Evolutionary conservation across 2,797 vertebrate genomes (phyloP).

Genomic region (Crenuchus spilurus): DNA sequence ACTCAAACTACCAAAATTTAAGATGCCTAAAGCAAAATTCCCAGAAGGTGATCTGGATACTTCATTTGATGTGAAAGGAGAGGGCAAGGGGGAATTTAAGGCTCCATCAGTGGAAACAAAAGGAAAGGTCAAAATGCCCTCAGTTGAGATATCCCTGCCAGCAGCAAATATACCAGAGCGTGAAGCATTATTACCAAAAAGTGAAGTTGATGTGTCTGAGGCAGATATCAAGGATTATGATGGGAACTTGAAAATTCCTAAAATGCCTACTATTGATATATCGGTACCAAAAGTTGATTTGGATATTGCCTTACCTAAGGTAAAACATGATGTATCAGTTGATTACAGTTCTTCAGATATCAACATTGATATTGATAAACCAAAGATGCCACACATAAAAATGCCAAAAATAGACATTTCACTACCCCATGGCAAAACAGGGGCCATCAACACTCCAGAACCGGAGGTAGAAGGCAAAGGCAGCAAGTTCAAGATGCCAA

Average conservation of each 20-base stretch:
- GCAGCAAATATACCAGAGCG: conserved; percentile 68
- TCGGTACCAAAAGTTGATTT: conserved; percentile 76
- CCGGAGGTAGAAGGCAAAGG: conserved; percentile 23
- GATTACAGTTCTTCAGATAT: conserved; percentile 11
- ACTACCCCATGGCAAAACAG: conserved; percentile 56
- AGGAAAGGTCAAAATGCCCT: conserved; percentile 73
- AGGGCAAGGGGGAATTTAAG: background rate
- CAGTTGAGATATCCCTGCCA: conserved; percentile 76
- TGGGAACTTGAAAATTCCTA: conserved; percentile 76
- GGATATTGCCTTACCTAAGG: conserved; percentile 69
- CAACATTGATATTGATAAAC: conserved; percentile 47
- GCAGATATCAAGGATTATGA: conserved; percentile 75
- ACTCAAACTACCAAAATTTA: conserved; percentile 71
- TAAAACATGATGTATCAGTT: conserved; percentile 51
- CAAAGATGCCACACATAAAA: conserved; percentile 56
- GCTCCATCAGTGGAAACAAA: conserved; percentile 58
- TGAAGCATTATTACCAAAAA: conserved; percentile 73
- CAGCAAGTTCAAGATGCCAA: conserved; percentile 57
- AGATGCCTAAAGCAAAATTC: conserved; percentile 63
- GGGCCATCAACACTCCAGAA: conserved; percentile 44
- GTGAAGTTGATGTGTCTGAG: conserved; percentile 76
- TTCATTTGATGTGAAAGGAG: conserved; percentile 42
- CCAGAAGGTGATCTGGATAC: conserved; percentile 60
- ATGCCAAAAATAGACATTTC: conserved; percentile 68
- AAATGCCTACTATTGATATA: conserved; percentile 73